Percentiles rank a stretch among this genome's conserved stretches.
phyloP scores from a whole-genome alignment of 2,113 vertebrate species.

The Gorsachius goisagi region DNA sequence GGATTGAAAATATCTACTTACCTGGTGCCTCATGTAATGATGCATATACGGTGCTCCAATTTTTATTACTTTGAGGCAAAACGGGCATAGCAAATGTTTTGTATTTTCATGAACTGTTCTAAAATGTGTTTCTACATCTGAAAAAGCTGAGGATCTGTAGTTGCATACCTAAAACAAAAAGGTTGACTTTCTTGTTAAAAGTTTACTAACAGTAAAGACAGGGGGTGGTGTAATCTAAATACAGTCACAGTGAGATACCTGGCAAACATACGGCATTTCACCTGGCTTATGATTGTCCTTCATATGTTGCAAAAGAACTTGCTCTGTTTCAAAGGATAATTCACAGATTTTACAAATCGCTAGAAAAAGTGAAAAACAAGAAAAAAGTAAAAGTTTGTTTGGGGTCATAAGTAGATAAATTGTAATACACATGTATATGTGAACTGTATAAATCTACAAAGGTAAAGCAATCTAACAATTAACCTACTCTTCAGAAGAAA shows the following conservation, averaged over 20 bases:
- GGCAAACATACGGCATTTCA: constrained; percentile 98
- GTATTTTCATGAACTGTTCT: constrained; percentile 93
- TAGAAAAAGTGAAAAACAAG: constrained; percentile 54
- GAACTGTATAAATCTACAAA: background rate
- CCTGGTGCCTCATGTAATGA: constrained; percentile 98
- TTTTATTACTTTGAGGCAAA: constrained; percentile 96
- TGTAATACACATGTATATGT: background rate
- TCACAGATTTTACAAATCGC: constrained; percentile 98
- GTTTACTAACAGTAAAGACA: background rate
- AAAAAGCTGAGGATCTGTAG: constrained; percentile 94
- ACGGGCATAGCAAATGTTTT: constrained; percentile 94
- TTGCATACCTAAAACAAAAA: constrained; percentile 86
- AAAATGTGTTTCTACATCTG: constrained; percentile 95
- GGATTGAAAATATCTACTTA: constrained; percentile 56
- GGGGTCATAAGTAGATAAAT: background rate
- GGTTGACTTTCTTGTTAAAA: background rate
- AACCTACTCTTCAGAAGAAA: background rate
- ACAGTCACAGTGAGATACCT: constrained; percentile 74
- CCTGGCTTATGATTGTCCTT: constrained; percentile 98
- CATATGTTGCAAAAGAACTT: constrained; percentile 97
- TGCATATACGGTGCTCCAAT: constrained; percentile 92
- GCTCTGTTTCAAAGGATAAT: constrained; percentile 95
- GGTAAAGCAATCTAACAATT: background rate
- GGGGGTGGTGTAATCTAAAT: background rate
- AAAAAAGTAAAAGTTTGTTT: background rate